phyloP scores from a whole-genome alignment of 1,140 invertebrate genomes.

The Micrasema longulum region DNA sequence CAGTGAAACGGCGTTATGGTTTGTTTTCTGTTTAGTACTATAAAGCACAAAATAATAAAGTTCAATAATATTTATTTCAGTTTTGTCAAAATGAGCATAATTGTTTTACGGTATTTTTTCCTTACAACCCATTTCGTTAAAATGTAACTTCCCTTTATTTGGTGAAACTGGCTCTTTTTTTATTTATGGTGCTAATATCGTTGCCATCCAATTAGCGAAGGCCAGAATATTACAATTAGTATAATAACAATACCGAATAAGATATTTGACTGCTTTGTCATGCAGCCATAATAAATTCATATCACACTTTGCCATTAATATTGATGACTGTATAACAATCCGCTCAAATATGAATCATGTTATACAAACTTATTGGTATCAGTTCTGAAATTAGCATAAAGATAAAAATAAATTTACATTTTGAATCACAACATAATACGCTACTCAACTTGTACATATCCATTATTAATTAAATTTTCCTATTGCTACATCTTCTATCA shows the following conservation, averaged over 20 bases:
- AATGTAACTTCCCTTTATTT: too few species aligned
- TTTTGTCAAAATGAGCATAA: too few species aligned
- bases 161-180: too few species aligned
- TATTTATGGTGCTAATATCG: too few species aligned
- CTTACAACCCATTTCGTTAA: too few species aligned
- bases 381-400: background rate
- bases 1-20: too few species aligned
- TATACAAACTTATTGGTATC: background rate
- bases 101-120: too few species aligned
- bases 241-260: too few species aligned
- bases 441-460: background rate
- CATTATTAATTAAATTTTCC: background rate
- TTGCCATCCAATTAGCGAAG: slow-evolving; percentile 24
- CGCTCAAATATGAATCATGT: background rate
- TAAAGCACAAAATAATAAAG: too few species aligned
- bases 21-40: too few species aligned
- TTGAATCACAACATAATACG: background rate
- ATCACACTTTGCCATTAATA: slow-evolving; percentile 22
- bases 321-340: slow-evolving; percentile 2
- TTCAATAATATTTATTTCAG: too few species aligned
- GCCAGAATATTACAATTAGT: too few species aligned
- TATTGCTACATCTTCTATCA: background rate
- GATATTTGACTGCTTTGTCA: slow-evolving; percentile 18
- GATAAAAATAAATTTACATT: background rate
- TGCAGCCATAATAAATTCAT: slow-evolving; percentile 26